Conservation (phyloP, 2,888 invertebrate genomes). For the Ellobium chinense region DNA sequence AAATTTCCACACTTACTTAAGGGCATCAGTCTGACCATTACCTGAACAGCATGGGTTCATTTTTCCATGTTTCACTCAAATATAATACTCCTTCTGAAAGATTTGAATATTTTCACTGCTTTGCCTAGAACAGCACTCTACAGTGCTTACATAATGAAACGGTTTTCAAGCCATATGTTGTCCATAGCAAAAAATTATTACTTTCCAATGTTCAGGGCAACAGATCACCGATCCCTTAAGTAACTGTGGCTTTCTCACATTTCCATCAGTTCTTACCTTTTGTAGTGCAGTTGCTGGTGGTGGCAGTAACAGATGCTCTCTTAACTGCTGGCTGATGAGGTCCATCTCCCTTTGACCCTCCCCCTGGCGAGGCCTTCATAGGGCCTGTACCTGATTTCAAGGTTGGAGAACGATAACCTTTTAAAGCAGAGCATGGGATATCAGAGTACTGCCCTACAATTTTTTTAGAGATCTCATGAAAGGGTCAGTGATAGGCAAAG, state of each 20-base stretch:
- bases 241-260: too few relatives aligned
- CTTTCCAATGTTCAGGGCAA: neutral
- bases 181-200: neutral
- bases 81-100: too few relatives aligned
- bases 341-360: constrained; percentile 36
- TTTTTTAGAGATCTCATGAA: neutral
- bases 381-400: neutral
- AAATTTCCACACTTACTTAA: too few relatives aligned
- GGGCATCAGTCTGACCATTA: too few relatives aligned
- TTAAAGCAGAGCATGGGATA: neutral
- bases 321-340: constrained; percentile 20
- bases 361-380: neutral
- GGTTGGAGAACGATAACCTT: neutral
- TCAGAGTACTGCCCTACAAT: neutral
- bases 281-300: neutral
- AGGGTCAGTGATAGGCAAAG: too few relatives aligned
- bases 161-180: too few relatives aligned
- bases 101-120: too few relatives aligned
- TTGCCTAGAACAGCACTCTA: too few relatives aligned
- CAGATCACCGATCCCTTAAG: too few relatives aligned
- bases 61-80: too few relatives aligned
- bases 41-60: too few relatives aligned
- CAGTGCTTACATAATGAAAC: too few relatives aligned
- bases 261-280: constrained; percentile 15
- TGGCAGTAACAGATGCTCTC: neutral